Evolutionary conservation across 2,888 invertebrate genomes (phyloP).

Genomic region (Netelia fuscicornis): DNA sequence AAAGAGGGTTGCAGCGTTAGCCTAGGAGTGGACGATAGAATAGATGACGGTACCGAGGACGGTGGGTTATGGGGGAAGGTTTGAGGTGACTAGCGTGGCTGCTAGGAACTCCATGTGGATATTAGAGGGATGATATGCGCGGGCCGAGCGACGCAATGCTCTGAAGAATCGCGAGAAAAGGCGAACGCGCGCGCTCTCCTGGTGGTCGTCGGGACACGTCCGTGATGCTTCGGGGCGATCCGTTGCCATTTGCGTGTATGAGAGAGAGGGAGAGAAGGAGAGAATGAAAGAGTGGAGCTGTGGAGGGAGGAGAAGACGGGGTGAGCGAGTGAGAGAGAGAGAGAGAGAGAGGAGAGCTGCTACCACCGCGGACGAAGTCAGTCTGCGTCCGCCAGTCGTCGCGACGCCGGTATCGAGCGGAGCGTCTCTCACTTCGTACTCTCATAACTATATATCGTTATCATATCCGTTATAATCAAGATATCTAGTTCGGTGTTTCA

Average conservation of each 20-base stretch:
- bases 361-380: constrained; percentile 70
- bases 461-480: not conserved
- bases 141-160: constrained; percentile 73
- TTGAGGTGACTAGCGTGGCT: constrained; percentile 53
- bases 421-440: constrained; percentile 28
- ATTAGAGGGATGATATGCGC: constrained; percentile 76
- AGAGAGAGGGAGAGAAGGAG: too few species aligned
- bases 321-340: constrained; percentile 30
- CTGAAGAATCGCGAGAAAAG: constrained; percentile 75
- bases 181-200: constrained; percentile 71
- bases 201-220: constrained; percentile 68
- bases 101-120: constrained; percentile 66
- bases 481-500: not conserved
- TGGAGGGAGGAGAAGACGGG: not conserved
- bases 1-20: constrained; percentile 17
- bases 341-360: constrained; percentile 62
- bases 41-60: constrained; percentile 53
- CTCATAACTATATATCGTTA: constrained; percentile 6
- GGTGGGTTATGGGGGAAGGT: constrained; percentile 53
- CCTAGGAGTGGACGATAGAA: constrained; percentile 55
- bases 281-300: too few species aligned
- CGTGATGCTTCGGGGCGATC: constrained; percentile 65
- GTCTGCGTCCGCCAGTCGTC: constrained; percentile 79
- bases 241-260: not conserved
- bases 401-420: constrained; percentile 71